These are phyloP conservation scores for Limosa lapponica DNA, from an alignment of 2,797 vertebrate genomes.

Conservation along the genomic window DNA sequence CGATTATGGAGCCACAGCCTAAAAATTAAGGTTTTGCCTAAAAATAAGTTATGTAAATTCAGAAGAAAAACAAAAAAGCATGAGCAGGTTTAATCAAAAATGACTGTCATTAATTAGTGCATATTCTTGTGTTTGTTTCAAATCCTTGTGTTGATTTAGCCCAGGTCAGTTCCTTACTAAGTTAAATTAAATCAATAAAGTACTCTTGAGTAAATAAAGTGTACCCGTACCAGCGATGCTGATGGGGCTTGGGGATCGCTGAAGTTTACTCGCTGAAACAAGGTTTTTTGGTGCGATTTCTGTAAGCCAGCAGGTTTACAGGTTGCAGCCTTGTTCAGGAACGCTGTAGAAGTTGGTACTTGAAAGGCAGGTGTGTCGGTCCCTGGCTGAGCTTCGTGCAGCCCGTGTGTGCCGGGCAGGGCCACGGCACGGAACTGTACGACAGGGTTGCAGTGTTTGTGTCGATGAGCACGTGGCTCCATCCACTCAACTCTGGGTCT, in stretches of 20 bases:
- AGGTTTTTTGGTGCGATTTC: background rate
- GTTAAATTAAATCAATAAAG: background rate
- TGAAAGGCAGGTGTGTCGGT: background rate
- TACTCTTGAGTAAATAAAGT: background rate
- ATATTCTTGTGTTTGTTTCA: background rate
- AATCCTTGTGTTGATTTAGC: background rate
- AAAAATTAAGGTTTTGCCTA: background rate
- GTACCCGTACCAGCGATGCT: accelerated
- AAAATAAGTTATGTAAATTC: background rate
- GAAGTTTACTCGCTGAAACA: background rate
- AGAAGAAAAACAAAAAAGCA: accelerated
- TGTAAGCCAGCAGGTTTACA: background rate
- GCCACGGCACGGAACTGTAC: background rate
- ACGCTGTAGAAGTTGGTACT: too few relatives aligned
- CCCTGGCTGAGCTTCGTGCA: background rate
- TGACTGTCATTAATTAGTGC: background rate
- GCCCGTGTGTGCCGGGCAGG: accelerated
- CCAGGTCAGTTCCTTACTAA: background rate
- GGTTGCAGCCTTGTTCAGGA: background rate
- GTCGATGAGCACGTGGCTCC: background rate
- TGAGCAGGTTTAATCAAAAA: background rate
- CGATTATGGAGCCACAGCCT: background rate
- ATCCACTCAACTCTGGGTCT: background rate
- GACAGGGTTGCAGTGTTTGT: accelerated
- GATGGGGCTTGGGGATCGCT: background rate